Base-by-base conservation (phyloP, 2,888 invertebrate species). In the Entomobrya proxima region DNA sequence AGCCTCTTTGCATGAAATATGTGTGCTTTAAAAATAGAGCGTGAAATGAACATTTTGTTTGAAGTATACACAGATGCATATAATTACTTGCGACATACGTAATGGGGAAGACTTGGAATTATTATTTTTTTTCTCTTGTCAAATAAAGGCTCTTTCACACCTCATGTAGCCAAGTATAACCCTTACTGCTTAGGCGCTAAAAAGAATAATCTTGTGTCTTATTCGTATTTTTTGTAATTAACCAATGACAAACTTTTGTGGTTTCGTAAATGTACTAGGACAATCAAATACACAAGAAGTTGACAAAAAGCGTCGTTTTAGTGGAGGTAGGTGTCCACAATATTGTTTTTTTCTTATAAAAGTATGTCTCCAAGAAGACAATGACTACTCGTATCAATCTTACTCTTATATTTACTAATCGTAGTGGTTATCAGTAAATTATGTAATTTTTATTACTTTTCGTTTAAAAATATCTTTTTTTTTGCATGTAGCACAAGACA, bases 401-500 rank as follows among this genome's bases (percentile, higher is more conserved):
- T 24, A 67, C 21, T 21, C 24, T 21, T 67, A 67, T 40, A 35
- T 58, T 67, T 69, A 40, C 11, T 13, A 76, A 58, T 24, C 55
- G 7, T 47, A 78, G 15, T 58, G 2, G 18, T n/a, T 24, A 21
- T 6, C 15, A 32, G 32, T 32, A 58, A 52, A 18, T 7, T 61
- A 32, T 44, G 44, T 40, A 27, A 13, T 69, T 69, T 69, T 40
- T 69, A 35, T 67, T 69, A 27, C 50, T 55, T 40, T 27, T 52
- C 55, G 27, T 84, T 69, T 78, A 85, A 85, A 85, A 85, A 85
- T 85, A 85, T 75, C 55, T 18, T 61, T 64, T 84, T 78, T 74
- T 47, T 69, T 67, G 30, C 40, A 52, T 75, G 27, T 58, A 61
- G 44, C 50, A 72, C 55, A 79, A 47, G 61, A 74, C 58, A 81